Evolutionary conservation across 2,797 vertebrate genomes (phyloP), one percentile per base, ranked within the genome.

Genomic region (Pseudotriccus pelzelni): DNA sequence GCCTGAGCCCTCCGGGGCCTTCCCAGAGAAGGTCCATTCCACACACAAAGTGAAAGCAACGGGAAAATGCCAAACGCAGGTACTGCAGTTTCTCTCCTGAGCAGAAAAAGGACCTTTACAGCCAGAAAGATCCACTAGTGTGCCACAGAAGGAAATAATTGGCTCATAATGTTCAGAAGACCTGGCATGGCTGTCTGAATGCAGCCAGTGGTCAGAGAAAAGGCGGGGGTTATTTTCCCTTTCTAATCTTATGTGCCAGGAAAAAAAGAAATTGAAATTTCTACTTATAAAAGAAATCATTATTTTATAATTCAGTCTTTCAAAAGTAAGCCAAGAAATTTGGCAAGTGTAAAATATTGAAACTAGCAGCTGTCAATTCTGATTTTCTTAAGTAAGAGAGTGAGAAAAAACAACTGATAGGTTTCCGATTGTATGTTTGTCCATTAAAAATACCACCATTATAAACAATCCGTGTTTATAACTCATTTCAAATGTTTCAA

Each of bases 151-250:
- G 30, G 46, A 64, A 89, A 76, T 15, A 34, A 52, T 14, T 25
- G 0, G 1, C 15, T 50, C 0, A 0, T 25, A 53, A 37, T 4
- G 10, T n/a, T 72, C 28, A 52, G n/a, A 80, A 78, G 49, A 28
- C 87, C 85, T 82, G 47, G 53, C 24, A 6, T 10, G 32, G 19
- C 37, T 74, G 34, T 8, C 20, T 22, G n/a, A 62, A 73, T 4
- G 13, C 3, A 77, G 84, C 4, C 37, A 37, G 52, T 21, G 44
- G 34, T 49, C 47, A 39, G 52, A 60, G 68, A 1, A 58, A 91
- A 87, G 44, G 3, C 0, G 0, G 24, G 14, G 39, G 20, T 36
- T 92, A 25, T 39, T 77, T 36, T 53, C 70, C 37, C 20, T 8
- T 7, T n/a, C 43, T 72, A 37, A 63, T 53, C 30, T 70, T 32